These are phyloP conservation scores for Trachops cirrhosus DNA, from an alignment of 2,797 vertebrate species.

Conservation along the genomic window DNA sequence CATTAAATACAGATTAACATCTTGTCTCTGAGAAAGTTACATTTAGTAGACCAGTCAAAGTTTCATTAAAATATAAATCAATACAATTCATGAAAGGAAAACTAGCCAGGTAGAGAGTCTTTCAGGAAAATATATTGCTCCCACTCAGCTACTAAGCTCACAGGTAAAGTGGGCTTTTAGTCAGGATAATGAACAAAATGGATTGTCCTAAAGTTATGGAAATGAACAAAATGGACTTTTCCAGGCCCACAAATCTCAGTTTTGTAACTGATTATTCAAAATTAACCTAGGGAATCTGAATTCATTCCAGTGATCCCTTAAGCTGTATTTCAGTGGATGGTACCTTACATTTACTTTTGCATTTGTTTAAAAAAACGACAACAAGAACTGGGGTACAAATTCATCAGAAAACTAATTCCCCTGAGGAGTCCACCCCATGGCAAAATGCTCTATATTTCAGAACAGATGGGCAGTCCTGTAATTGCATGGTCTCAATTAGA, in stretches of 20 bases:
- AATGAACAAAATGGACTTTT: constrained; percentile 51
- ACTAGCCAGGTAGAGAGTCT: constrained; percentile 3
- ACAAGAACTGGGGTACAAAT: neutral
- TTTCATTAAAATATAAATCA: constrained; percentile 78
- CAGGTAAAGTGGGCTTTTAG: neutral
- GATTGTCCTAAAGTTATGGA: constrained; percentile 12
- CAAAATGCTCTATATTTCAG: rapidly evolving
- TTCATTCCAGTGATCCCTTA: neutral
- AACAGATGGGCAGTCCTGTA: neutral
- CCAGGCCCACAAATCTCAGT: constrained; percentile 50
- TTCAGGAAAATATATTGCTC: constrained; percentile 45
- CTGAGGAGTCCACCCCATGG: neutral
- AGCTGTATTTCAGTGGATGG: neutral
- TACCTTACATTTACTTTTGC: rapidly evolving
- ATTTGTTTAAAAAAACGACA: neutral
- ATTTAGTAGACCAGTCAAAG: constrained; percentile 70
- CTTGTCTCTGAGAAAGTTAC: constrained; percentile 76
- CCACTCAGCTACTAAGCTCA: neutral
- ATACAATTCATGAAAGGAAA: constrained; percentile 72
- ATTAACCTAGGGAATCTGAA: constrained; percentile 6
- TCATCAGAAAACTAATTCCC: neutral
- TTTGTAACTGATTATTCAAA: constrained; percentile 44
- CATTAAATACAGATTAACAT: constrained; percentile 83
- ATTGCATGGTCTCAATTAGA: neutral
- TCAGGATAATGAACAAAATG: neutral